phyloP scores from a whole-genome alignment of 2,113 vertebrate genomes.

The Peromyscus polionotus region DNA sequence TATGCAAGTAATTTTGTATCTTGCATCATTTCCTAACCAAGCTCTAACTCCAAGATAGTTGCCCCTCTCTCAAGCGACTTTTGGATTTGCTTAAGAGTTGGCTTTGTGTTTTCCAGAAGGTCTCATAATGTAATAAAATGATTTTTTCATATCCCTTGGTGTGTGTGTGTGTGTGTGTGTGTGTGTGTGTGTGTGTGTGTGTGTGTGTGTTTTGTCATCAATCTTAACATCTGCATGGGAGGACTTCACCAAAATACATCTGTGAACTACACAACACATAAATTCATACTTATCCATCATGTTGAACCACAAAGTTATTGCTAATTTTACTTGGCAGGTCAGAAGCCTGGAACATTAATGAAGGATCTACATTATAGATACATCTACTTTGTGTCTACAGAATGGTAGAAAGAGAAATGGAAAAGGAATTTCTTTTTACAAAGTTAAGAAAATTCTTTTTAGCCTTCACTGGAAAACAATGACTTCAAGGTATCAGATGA shows the following conservation, averaged over 20 bases:
- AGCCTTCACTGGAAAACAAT: background rate
- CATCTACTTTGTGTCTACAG: background rate
- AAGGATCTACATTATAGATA: background rate
- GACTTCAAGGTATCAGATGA: constrained; percentile 23
- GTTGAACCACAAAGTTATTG: background rate
- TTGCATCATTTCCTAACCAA: background rate
- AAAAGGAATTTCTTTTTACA: constrained; percentile 17
- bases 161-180: background rate
- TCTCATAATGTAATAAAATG: background rate
- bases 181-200: background rate
- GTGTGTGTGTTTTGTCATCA: background rate
- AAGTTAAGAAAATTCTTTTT: background rate
- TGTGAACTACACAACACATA: background rate
- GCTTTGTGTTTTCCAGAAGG: background rate
- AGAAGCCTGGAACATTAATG: background rate
- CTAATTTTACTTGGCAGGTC: background rate
- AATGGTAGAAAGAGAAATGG: background rate
- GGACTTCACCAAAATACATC: background rate
- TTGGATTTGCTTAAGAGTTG: background rate
- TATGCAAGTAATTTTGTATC: background rate
- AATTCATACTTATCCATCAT: background rate
- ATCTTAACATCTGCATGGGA: background rate
- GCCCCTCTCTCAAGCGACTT: background rate
- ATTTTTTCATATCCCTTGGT: background rate
- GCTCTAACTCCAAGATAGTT: background rate